phyloP scores from a whole-genome alignment of 2,113 vertebrate genomes.

The human (Homo sapiens) region DNA sequence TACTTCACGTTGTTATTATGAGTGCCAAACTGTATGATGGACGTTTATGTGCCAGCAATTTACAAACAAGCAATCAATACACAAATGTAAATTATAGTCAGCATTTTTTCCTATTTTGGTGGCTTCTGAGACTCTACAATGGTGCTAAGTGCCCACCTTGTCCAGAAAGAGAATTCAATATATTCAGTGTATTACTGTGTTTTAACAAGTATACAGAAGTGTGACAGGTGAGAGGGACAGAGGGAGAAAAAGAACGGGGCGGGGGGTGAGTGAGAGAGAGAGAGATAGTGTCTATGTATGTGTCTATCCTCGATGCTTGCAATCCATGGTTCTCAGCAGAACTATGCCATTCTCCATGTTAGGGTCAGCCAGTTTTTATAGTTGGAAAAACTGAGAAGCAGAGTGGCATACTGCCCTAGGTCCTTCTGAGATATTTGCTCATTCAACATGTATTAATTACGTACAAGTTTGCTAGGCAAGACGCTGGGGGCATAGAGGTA shows the following conservation, averaged over 20 bases:
- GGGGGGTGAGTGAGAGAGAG: accelerated
- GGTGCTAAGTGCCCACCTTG: background rate
- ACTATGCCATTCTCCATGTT: background rate
- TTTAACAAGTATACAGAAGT: background rate
- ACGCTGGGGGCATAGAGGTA: background rate
- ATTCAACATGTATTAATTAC: background rate
- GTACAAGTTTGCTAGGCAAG: background rate
- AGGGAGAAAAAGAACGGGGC: accelerated
- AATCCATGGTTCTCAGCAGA: background rate
- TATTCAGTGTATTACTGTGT: background rate
- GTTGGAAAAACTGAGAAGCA: background rate
- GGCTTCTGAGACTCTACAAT: background rate
- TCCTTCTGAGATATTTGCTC: background rate
- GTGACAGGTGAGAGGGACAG: no score
- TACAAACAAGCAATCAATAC: slow-evolving; percentile 42
- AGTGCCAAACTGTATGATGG: background rate
- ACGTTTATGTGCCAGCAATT: background rate
- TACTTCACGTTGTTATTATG: background rate
- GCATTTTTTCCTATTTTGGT: background rate
- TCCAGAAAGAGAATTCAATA: slow-evolving; percentile 16
- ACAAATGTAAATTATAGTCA: slow-evolving; percentile 4
- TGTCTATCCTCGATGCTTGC: no score
- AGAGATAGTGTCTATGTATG: background rate
- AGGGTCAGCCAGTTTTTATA: background rate
- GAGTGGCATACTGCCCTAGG: background rate